These are phyloP conservation scores for Enteromius unitaeniatus DNA, from an alignment of 2,797 vertebrate genomes.

Conservation along the genomic window DNA sequence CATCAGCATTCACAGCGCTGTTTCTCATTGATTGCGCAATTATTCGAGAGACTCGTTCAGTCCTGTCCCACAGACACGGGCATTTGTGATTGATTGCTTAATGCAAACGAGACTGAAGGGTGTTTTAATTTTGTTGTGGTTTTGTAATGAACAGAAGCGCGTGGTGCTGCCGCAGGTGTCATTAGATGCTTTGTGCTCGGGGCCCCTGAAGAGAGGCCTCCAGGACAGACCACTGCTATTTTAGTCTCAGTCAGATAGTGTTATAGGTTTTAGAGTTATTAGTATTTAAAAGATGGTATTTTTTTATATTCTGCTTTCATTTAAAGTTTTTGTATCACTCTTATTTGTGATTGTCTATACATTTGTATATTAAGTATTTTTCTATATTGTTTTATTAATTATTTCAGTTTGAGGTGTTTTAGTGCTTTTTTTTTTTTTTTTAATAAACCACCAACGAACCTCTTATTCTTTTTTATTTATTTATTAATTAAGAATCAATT, in stretches of 20 bases:
- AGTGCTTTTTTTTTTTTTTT: too few species aligned
- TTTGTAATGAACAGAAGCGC: not conserved
- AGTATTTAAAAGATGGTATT: not conserved
- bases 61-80: constrained; percentile 13
- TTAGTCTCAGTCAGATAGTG: not conserved
- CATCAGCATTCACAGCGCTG: not conserved
- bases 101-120: not conserved
- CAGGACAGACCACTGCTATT: not conserved
- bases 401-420: not conserved
- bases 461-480: not conserved
- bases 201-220: constrained; percentile 39
- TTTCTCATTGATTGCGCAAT: constrained; percentile 21
- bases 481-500: not conserved
- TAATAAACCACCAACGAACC: not conserved
- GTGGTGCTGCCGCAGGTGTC: not conserved
- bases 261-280: not conserved
- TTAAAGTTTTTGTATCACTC: not conserved
- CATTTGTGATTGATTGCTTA: constrained; percentile 12
- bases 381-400: not conserved
- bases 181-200: constrained; percentile 48
- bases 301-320: not conserved
- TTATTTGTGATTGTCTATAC: not conserved
- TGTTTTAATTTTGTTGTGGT: constrained; percentile 16
- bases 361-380: not conserved
- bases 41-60: constrained; percentile 19